Evolutionary conservation across 2,797 vertebrate genomes (phyloP), one percentile per base, ranked within the genome.

Genomic region (Acanthurus lineatus): DNA sequence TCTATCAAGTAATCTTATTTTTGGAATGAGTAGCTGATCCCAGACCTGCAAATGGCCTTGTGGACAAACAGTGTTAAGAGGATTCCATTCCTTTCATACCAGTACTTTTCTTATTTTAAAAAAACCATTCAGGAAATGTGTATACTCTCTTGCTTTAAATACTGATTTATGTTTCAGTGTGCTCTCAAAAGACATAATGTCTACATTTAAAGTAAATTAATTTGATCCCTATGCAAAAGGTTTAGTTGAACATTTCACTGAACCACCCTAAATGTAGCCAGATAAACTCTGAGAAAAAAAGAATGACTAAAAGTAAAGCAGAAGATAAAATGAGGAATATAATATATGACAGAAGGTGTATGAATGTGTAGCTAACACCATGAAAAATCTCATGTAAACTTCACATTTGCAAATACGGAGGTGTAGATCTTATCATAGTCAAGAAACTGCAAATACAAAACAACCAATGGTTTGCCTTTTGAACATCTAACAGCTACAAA

Each of bases 61-160:
- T 73, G 69, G 38, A 82, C 47, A 66, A 54, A 60, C 44, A 35
- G 59, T 76, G 67, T 68, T 52, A 14, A 73, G 42, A 70, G 16
- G 14, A 69, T 9, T 25, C 60, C 88, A 93, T 93, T 93, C 89
- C 83, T 86, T 11, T 76, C 81, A 94, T 94, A 83, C 90, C 86
- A 83, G 35, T 56, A 45, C 64, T 72, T 40, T 11, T 54, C 2
- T 12, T 32, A 44, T 54, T 40, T 72, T 1, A 44, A 56, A 20
- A 28, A 45, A 32, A 42, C 35, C 3, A 53, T 38, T 25, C 1
- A 4, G 11, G 1, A 42, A 54, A 54, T 22, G 8, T 25, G 35
- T 25, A 0, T 15, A n/a, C 25, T n/a, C 3, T 54, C 54, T 45
- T 20, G 17, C 32, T 48, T 25, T 17, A 15, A 58, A 6, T 32